Evolutionary conservation across 2,113 vertebrate species (phyloP), one percentile per base, ranked within the genome.

Genomic region (Tachuris rubrigastra): DNA sequence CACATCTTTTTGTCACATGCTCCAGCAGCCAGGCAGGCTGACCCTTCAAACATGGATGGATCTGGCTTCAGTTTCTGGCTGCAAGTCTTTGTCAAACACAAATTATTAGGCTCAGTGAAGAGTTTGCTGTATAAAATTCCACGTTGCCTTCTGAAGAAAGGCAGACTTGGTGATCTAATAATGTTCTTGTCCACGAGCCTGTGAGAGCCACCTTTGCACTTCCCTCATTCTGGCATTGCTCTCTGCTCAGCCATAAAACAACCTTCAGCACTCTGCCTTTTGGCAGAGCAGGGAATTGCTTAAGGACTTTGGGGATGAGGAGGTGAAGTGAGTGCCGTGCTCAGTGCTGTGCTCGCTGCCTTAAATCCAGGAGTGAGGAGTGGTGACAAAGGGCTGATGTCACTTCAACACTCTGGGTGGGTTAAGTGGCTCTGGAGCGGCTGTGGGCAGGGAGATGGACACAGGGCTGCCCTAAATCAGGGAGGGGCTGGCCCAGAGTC

Each of bases 151-250:
- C 92, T 74, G 76, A 86, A 84, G 86, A 80, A 84, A 92, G 50
- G 39, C 89, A 86, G 90, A 2, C 49, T 58, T 52, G 76, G 85
- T 93, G 96, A 96, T 46, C 82, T 96, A 90, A 95, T 91, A 62
- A 9, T 5, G 14, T 66, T 85, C 13, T 35, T 84, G 87, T 87
- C 94, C 86, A 13, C 9, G 68, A 74, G 59, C 22, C 58, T 53
- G 4, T 18, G 86, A 47, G 60, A 81, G 69, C 81, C 86, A 81
- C 83, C 68, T 95, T 87, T 87, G 94, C 84, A 27, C 93, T 95
- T 97, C 8, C 52, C 91, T 95, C 94, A 89, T 89, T 87, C 89
- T 95, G 96, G 86, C 83, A 3, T 6, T 30, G 72, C 89, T 81
- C 62, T 81, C 49, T 59, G 55, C 93, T 93, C 71, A 5, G 39